These are phyloP conservation scores for Amyelois transitella DNA, from an alignment of 1,140 invertebrate genomes.

Conservation along the genomic window DNA sequence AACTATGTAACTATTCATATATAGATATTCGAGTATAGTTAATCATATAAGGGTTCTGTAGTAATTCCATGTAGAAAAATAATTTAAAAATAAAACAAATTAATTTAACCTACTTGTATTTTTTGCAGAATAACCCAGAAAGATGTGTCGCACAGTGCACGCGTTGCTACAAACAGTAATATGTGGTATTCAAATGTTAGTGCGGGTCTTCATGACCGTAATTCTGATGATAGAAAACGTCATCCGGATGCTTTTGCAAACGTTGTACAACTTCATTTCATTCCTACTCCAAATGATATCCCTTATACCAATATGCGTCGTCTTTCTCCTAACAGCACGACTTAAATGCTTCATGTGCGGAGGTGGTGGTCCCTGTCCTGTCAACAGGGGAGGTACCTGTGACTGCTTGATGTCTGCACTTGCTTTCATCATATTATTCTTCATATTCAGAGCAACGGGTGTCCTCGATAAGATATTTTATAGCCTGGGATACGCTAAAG, in stretches of 20 bases:
- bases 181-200: constrained; percentile 56
- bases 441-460: constrained; percentile 52
- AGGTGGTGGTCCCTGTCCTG: constrained; percentile 42
- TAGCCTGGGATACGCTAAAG: constrained; percentile 44
- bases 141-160: constrained; percentile 57
- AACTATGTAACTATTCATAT: too few relatives aligned
- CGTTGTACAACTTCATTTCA: constrained; percentile 58
- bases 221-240: constrained; percentile 59
- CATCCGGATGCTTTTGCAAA: constrained; percentile 53
- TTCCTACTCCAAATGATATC: constrained; percentile 56
- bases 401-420: constrained; percentile 48
- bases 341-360: constrained; percentile 57
- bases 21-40: too few relatives aligned
- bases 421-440: constrained; percentile 45
- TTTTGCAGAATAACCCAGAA: constrained; percentile 26
- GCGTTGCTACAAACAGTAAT: constrained; percentile 40
- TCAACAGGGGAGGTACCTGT: constrained; percentile 38
- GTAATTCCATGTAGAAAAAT: neutral
- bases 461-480: constrained; percentile 55
- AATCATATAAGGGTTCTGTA: too few relatives aligned
- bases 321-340: constrained; percentile 47
- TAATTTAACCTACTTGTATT: neutral
- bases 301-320: constrained; percentile 50
- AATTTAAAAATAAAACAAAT: neutral
- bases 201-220: constrained; percentile 54